Evolutionary conservation across 2,113 vertebrate genomes (phyloP), one percentile per base, ranked within the genome.

Genomic region (Gobius niger): DNA sequence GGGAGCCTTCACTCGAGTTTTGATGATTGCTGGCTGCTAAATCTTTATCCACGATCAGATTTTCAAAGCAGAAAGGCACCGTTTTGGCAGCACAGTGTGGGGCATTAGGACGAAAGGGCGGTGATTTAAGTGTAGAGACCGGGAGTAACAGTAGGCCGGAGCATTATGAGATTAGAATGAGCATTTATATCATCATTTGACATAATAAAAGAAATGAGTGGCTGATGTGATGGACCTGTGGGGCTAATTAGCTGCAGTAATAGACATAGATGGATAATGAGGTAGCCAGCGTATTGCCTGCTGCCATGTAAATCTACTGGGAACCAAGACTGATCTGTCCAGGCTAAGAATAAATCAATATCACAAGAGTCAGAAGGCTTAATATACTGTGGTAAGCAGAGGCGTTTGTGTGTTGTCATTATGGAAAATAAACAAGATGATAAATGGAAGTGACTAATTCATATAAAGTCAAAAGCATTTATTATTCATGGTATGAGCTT

Each of bases 1-100:
- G 73, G 63, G 63, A 75, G 72, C 65, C 47, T 40, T 76, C 67
- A 56, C 70, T 83, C 82, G 34, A 60, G 40, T 82, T 84, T 73
- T 53, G 68, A 76, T 83, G 72, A 74, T 65, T 18, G 68, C 71
- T 81, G 63, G 63, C 50, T 59, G 67, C 76, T 87, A 85, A 63
- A 90, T 77, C 78, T 63, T 47, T 76, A 50, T 54, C 73, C 51
- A 75, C 68, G 53, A 67, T 85, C 67, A 64, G 75, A 67, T 52
- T 61, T 70, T 24, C 62, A 47, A 14, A 63, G 51, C 34, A 64
- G 63, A 72, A 12, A 51, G 9, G 14, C 41, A 18, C 42, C 42
- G 5, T 14, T 44, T 7, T 52, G 66, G 59, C 61, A 53, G n/a
- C 41, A 5, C 1, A 7, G 24, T 5, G 46, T 54, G 15, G 13